Conservation (phyloP, 2,888 invertebrate species). For the Habrosyne pyritoides region DNA sequence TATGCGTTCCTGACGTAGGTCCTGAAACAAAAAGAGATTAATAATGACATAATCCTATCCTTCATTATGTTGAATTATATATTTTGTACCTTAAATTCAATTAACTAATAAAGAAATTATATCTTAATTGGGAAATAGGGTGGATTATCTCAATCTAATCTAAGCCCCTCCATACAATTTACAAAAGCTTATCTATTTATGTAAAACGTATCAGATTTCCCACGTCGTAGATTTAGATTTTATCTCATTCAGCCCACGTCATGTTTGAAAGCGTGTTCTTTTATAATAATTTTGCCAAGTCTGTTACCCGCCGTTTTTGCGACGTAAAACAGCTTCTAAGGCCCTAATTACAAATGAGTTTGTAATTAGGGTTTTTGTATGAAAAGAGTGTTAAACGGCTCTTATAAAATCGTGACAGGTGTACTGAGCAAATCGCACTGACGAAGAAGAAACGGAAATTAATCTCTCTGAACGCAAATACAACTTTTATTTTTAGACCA, state of each 20-base stretch:
- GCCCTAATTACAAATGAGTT: constrained; percentile 15
- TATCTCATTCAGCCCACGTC: neutral
- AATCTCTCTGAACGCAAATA: neutral
- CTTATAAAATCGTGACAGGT: neutral
- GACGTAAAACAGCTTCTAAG: constrained; percentile 10
- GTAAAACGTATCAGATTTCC: neutral
- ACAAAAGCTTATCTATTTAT: neutral
- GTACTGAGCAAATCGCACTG: neutral
- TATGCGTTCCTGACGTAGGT: constrained; percentile 98
- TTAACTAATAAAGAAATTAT: no score
- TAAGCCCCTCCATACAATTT: neutral
- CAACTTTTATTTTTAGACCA: neutral
- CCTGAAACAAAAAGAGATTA: constrained; percentile 71
- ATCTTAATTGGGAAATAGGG: no score
- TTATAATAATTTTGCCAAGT: constrained; percentile 18
- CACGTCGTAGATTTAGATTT: neutral
- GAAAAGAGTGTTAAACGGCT: constrained; percentile 14
- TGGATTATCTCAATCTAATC: no score
- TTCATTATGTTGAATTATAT: no score
- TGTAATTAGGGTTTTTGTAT: constrained; percentile 26
- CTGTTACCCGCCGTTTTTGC: constrained; percentile 4
- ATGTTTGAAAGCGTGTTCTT: neutral
- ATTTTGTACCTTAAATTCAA: no score
- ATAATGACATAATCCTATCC: no score
- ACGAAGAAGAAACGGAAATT: neutral